These are phyloP conservation scores for Cerastis rubricosa DNA, from an alignment of 2,888 invertebrate genomes.

Conservation along the genomic window DNA sequence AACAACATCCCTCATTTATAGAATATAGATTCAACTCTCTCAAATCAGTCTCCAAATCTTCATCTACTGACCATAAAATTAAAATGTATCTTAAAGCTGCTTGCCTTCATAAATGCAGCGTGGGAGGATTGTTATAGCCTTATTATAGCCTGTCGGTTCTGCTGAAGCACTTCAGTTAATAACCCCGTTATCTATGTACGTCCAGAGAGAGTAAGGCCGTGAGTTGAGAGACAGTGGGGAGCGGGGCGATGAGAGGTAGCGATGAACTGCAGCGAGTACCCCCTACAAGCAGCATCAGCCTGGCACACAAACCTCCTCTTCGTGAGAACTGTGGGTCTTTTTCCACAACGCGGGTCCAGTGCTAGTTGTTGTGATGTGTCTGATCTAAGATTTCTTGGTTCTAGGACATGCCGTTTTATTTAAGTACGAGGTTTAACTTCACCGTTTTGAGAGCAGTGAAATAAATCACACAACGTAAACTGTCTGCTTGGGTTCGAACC, in stretches of 20 bases:
- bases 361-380: not conserved
- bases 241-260: not conserved
- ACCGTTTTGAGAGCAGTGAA: not conserved
- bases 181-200: constrained; percentile 44
- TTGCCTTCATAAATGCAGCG: constrained; percentile 22
- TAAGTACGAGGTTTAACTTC: not conserved
- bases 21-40: not conserved
- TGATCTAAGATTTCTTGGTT: not conserved
- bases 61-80: not conserved
- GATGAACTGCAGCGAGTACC: not conserved
- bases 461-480: not conserved
- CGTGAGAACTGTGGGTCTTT: not conserved
- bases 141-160: constrained; percentile 6
- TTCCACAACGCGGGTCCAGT: not conserved
- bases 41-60: constrained; percentile 8
- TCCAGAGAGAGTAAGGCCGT: constrained; percentile 7
- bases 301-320: not conserved
- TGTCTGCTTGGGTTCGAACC: not conserved
- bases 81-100: constrained; percentile 8
- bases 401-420: not conserved
- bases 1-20: not conserved
- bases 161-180: constrained; percentile 45
- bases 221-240: not conserved
- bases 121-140: constrained; percentile 35
- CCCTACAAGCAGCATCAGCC: not conserved